Evolutionary conservation across 2,113 vertebrate species (phyloP).

Genomic region (Typhlomys cinereus): DNA sequence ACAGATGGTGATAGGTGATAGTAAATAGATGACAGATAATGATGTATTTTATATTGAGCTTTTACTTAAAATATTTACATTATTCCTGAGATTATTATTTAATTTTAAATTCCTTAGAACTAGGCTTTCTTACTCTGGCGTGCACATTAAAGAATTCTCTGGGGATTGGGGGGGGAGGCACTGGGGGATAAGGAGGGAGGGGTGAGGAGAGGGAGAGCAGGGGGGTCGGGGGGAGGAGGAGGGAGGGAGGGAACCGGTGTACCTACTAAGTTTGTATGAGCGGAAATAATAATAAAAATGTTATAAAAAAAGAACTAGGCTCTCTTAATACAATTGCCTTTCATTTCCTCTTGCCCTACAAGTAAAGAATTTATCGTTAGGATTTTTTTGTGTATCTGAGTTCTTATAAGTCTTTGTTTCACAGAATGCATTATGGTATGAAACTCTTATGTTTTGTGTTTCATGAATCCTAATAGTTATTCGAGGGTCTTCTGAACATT

Average conservation of each 20-base stretch:
- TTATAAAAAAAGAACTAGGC: background rate
- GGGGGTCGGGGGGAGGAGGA: too few species aligned
- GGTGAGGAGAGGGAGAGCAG: too few species aligned
- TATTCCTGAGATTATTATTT: background rate
- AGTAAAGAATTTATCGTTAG: constrained; percentile 28
- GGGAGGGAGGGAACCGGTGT: too few species aligned
- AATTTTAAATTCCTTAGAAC: constrained; percentile 47
- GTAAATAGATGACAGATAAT: background rate
- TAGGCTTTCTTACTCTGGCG: background rate
- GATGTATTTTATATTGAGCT: background rate
- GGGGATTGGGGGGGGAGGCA: too few species aligned
- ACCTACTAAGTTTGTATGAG: too few species aligned
- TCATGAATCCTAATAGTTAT: constrained; percentile 77
- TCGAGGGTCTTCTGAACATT: constrained; percentile 78
- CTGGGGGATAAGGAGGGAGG: too few species aligned
- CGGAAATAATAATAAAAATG: too few species aligned
- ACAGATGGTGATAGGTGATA: background rate
- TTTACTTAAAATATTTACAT: constrained; percentile 56
- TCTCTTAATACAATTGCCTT: background rate
- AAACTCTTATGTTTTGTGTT: constrained; percentile 53
- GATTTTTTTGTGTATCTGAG: constrained; percentile 20
- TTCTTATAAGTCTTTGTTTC: constrained; percentile 61
- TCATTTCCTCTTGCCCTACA: constrained; percentile 20
- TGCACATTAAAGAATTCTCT: too few species aligned
- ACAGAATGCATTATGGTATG: constrained; percentile 49